phyloP scores from a whole-genome alignment of 2,797 vertebrate genomes.

The Limnodromus scolopaceus region DNA sequence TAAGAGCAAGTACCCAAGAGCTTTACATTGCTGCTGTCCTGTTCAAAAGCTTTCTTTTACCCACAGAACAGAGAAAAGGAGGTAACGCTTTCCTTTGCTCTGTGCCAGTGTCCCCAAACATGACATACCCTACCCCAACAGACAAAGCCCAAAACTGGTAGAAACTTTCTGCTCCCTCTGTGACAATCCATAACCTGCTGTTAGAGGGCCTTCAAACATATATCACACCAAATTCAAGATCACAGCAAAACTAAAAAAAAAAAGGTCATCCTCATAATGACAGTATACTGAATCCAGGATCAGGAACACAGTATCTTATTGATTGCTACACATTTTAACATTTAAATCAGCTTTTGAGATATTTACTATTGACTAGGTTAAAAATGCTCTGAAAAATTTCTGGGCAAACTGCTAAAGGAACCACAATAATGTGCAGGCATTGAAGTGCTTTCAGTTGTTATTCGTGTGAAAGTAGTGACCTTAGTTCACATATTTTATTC shows the following conservation, averaged over 20 bases:
- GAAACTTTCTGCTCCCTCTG: background rate
- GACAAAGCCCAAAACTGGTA: background rate
- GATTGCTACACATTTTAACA: background rate
- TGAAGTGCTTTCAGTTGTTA: background rate
- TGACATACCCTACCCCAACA: background rate
- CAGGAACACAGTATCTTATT: background rate
- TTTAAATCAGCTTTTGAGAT: background rate
- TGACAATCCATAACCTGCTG: background rate
- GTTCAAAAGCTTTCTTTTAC: background rate
- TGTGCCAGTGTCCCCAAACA: background rate
- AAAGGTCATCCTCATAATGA: background rate
- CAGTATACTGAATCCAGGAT: background rate
- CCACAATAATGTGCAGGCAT: fast-evolving
- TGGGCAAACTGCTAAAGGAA: background rate
- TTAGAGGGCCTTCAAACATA: background rate
- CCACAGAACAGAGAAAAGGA: background rate
- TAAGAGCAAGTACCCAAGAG: background rate
- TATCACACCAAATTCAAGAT: background rate
- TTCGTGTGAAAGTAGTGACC: background rate
- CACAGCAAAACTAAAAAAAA: background rate
- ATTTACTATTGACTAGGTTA: background rate
- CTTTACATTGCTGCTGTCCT: background rate
- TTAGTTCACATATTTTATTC: background rate
- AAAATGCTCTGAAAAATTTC: background rate
- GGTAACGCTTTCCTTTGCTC: background rate